Evolutionary conservation across 2,888 invertebrate genomes (phyloP), one percentile per base, ranked within the genome.

Genomic region (Drosophila rellima): DNA sequence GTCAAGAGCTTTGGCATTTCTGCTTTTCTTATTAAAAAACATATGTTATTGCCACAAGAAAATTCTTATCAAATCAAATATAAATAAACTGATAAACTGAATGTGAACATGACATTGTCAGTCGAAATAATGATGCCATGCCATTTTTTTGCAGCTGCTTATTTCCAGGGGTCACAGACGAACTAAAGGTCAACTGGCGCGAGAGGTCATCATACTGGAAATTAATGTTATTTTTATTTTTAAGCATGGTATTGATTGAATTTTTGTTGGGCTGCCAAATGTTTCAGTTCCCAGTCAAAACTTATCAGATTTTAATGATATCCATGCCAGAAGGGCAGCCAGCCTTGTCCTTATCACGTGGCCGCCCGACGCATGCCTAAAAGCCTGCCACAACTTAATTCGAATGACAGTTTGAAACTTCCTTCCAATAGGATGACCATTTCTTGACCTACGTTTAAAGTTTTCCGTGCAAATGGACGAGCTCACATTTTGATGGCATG

Each of bases 361-460:
- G 10, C 33, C 35, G n/a, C 2, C 5, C n/a, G 44, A 39, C 17
- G 18, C 33, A 29, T 10, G 52, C 20, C 42, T 37, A 7, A 15
- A 33, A 45, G 23, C n/a, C 20, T 37, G n/a, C 17, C 47, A 11
- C 31, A 51, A 74, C 55, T 72, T 40, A 55, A 57, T 70, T 70
- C 61, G 23, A 39, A 31, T 50, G 40, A 17, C 60, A 35, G 11
- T 42, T 31, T 35, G 18, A 73, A 54, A 72, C 44, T 47, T 40
- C 56, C 40, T 44, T 61, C 35, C 42, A 42, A 18, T 33, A 29
- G 13, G 26, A 26, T 37, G 48, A 18, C 40, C 18, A 20, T 64
- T 37, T 37, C 50, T 76, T 80, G 69, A 80, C 68, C 78, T 51
- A 40, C 57, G 57, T 23, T 67, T 40, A 50, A 52, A 63, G 60